These are phyloP conservation scores for Phodopus roborovskii DNA, from an alignment of 2,113 vertebrate species.

Conservation along the genomic window DNA sequence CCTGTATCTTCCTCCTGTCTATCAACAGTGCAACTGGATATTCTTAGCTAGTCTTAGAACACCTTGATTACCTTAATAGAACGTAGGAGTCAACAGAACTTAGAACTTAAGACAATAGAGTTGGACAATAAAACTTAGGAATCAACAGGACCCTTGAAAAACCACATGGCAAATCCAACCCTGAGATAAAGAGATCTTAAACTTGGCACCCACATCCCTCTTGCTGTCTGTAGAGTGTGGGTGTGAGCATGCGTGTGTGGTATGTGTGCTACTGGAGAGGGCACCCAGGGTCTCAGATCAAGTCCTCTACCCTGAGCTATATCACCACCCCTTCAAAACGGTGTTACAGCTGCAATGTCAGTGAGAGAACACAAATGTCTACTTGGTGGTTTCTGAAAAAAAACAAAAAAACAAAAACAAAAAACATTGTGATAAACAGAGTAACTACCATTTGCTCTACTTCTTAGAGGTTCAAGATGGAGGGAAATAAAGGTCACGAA, in stretches of 20 bases:
- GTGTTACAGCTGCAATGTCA: not conserved
- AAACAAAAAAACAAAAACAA: too few relatives aligned
- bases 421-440: not conserved
- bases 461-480: slow-evolving; percentile 14
- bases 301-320: not conserved
- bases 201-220: slow-evolving; percentile 54
- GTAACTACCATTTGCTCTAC: not conserved
- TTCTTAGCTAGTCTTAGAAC: not conserved
- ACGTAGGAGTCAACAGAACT: not conserved
- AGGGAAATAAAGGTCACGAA: slow-evolving; percentile 16
- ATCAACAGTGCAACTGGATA: slow-evolving; percentile 7
- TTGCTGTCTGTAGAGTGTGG: not conserved
- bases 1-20: not conserved
- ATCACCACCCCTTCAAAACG: not conserved
- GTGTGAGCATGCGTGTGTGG: not conserved
- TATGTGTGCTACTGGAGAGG: not conserved
- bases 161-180: not conserved
- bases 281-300: not conserved
- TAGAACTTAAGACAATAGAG: not conserved
- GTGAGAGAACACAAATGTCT: not conserved
- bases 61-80: slow-evolving; percentile 30
- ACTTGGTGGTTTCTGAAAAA: slow-evolving; percentile 14
- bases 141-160: slow-evolving; percentile 20
- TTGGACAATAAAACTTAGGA: not conserved
- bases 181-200: slow-evolving; percentile 58